A percentile compares a stretch with the other conserved stretches of the same genome.
Evolutionary conservation across 2,113 vertebrate species (phyloP).

Genomic region (Urocitellus parryii): DNA sequence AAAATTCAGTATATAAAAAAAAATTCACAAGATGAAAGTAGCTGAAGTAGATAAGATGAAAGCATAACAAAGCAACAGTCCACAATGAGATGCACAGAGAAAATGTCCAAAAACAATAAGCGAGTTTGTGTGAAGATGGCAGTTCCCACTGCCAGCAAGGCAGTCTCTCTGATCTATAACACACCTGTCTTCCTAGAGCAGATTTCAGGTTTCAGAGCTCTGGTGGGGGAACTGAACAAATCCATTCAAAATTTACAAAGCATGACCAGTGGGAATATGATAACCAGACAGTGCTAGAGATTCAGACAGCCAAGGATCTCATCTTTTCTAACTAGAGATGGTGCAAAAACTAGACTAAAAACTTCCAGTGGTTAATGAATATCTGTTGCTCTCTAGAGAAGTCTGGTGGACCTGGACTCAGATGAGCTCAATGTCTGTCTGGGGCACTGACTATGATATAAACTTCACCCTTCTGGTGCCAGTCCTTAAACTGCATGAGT

Average conservation of each 20-base stretch:
- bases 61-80: not conserved
- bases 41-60: not conserved
- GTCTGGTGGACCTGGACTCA: slow-evolving; percentile 96
- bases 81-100: not conserved
- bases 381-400: slow-evolving; percentile 95
- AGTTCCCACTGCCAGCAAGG: too few relatives aligned
- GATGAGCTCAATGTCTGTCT: slow-evolving; percentile 94
- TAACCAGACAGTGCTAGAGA: too few relatives aligned
- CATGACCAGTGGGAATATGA: too few relatives aligned
- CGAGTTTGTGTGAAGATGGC: not conserved
- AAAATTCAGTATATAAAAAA: not conserved
- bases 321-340: slow-evolving; percentile 90
- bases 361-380: slow-evolving; percentile 97
- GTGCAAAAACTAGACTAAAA: slow-evolving; percentile 99
- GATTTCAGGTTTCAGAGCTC: too few relatives aligned
- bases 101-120: not conserved
- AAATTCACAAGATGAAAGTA: not conserved
- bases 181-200: too few relatives aligned
- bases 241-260: too few relatives aligned
- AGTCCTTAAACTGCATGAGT: slow-evolving; percentile 97
- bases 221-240: too few relatives aligned
- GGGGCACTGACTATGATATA: slow-evolving; percentile 98
- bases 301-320: too few relatives aligned
- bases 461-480: slow-evolving; percentile 98
- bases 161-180: too few relatives aligned